A percentile compares a stretch with the other conserved stretches of the same genome.
Conservation (phyloP, 2,888 invertebrate genomes). For the Ptilodon capucinus region DNA sequence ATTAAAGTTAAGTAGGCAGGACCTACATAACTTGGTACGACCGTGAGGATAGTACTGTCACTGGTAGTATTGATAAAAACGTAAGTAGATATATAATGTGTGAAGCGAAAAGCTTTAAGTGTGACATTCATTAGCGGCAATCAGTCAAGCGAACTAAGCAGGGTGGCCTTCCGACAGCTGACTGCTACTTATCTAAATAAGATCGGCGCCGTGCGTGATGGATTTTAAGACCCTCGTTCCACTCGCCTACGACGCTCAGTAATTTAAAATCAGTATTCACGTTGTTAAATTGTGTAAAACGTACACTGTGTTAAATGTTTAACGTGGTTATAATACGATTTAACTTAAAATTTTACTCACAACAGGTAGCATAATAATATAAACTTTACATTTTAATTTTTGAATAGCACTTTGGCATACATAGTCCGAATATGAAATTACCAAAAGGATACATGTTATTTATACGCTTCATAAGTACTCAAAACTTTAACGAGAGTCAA, state of each 20-base stretch:
- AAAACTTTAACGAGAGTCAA: constrained; percentile 14
- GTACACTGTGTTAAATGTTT: background rate
- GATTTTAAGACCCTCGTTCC: constrained; percentile 70
- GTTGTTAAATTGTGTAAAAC: constrained; percentile 16
- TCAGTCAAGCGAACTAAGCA: constrained; percentile 75
- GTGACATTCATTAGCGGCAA: constrained; percentile 75
- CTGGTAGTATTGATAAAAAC: too few relatives aligned
- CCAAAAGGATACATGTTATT: constrained; percentile 4
- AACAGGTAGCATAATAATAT: too few relatives aligned
- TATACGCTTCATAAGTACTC: background rate
- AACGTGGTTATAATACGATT: constrained; percentile 24
- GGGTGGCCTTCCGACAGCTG: constrained; percentile 65
- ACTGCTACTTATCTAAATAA: constrained; percentile 78
- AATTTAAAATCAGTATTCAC: constrained; percentile 20
- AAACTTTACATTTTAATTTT: too few relatives aligned
- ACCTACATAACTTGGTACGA: too few relatives aligned
- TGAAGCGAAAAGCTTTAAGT: constrained; percentile 57
- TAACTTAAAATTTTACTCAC: too few relatives aligned
- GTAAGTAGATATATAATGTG: too few relatives aligned
- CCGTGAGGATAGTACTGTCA: too few relatives aligned
- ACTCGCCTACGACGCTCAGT: constrained; percentile 32
- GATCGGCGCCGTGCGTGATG: constrained; percentile 76
- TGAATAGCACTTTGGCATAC: too few relatives aligned
- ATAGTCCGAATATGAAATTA: background rate
- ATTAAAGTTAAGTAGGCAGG: constrained; percentile 5